phyloP scores from a whole-genome alignment of 2,797 vertebrate species.

The Remorina albescens region DNA sequence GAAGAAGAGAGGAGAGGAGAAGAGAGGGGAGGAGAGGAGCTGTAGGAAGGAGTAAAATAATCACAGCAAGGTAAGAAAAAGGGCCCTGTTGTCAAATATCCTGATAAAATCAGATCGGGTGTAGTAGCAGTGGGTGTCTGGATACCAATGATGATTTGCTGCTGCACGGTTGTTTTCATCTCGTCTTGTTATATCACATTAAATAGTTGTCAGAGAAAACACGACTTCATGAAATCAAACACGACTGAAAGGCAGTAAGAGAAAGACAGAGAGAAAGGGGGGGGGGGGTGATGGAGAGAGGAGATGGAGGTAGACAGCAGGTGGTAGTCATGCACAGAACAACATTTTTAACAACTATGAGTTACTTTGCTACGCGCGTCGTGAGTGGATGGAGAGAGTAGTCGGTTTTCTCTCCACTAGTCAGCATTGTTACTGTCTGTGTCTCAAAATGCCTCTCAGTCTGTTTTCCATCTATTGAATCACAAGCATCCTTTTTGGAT shows the following conservation, averaged over 20 bases:
- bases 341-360: conserved; percentile 62
- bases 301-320: conserved; percentile 73
- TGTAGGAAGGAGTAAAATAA: conserved; percentile 83
- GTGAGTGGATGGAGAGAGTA: neutral
- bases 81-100: conserved; percentile 29
- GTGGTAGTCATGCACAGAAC: conserved; percentile 77
- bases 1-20: conserved; percentile 61
- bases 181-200: conserved; percentile 80
- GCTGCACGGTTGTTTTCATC: conserved; percentile 79
- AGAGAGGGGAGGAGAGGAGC: conserved; percentile 53
- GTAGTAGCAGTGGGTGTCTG: conserved; percentile 55
- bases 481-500: neutral
- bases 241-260: conserved; percentile 49
- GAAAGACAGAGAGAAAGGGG: conserved; percentile 74
- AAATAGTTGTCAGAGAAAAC: conserved; percentile 85
- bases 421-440: conserved; percentile 1
- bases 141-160: conserved; percentile 79
- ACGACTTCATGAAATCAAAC: conserved; percentile 76
- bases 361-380: neutral
- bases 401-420: neutral
- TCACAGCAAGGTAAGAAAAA: conserved; percentile 84
- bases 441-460: neutral
- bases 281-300: conserved; percentile 62
- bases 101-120: conserved; percentile 22
- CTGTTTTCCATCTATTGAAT: conserved; percentile 7